Evolutionary conservation across 2,113 vertebrate genomes (phyloP).

Genomic region (Copsychus sechellarum): DNA sequence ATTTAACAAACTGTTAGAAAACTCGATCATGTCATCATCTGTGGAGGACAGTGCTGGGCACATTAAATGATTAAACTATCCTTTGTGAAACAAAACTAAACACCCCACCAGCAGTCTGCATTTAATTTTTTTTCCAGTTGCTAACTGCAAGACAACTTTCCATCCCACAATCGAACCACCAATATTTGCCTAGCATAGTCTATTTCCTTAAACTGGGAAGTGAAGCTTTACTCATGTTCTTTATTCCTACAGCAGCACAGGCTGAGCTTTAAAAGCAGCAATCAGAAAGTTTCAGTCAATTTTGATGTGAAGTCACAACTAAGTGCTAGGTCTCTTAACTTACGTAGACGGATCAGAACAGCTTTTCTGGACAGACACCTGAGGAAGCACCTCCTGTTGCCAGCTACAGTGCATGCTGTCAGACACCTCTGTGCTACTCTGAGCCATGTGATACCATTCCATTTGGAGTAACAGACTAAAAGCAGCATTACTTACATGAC

Average conservation of each 20-base stretch:
- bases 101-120: slow-evolving; percentile 2
- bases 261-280: slow-evolving; percentile 31
- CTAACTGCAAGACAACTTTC: slow-evolving; percentile 33
- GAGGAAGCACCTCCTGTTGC: not conserved
- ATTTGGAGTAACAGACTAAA: slow-evolving; percentile 6
- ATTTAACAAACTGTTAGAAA: slow-evolving; percentile 74
- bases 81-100: slow-evolving; percentile 67
- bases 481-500: slow-evolving; percentile 28
- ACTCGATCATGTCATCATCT: slow-evolving; percentile 50
- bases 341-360: not conserved
- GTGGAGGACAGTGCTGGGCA: slow-evolving; percentile 52
- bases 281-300: not conserved
- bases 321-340: not conserved
- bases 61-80: slow-evolving; percentile 33
- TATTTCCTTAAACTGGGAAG: not conserved
- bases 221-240: slow-evolving; percentile 15
- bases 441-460: not conserved
- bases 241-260: slow-evolving; percentile 5
- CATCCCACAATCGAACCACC: not conserved
- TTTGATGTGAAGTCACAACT: not conserved
- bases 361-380: not conserved
- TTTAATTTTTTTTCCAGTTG: slow-evolving; percentile 9
- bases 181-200: not conserved
- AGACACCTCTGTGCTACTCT: slow-evolving; percentile 25
- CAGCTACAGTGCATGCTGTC: slow-evolving; percentile 15